Evolutionary conservation across 92 coral and sea anemone species (phyloP), one percentile per base, ranked within the genome.

Genomic region (Epizoanthus ramosus): DNA sequence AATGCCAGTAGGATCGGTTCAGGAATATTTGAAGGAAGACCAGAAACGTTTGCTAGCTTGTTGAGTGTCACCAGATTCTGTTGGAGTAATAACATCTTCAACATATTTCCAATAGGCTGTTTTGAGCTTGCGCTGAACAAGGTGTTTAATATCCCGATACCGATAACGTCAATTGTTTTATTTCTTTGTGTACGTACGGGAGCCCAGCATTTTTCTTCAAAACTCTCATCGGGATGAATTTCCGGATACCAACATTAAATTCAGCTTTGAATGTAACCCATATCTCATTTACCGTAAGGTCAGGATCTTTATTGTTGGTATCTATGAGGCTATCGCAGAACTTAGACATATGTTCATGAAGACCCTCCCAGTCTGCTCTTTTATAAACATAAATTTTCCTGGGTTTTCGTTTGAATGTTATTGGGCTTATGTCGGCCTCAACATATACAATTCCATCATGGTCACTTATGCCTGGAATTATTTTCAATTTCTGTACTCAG

Each of bases 361-460:
- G 63, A 2, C 65, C 80, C 0, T 45, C 80, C 80, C 80, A 74
- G 35, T 74, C 80, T 0, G 61, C 80, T 1, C 54, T 1, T 33
- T 50, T 74, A 1, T 74, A 74, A 0, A 74, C 19, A n/a, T 0
- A 8, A 0, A 74, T 14, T 0, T 74, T 74, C 63, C 80, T 39
- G 13, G 80, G 43, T 16, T 74, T 74, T 25, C n/a, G 63, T 2
- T 12, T 74, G 64, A 33, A 2, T 1, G 57, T 47, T 1, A 74
- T 74, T 18, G 80, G 63, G 17, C 57, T 47, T 14, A 74, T 74
- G 64, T 50, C 63, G 12, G 64, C 80, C 53, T 74, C 80, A 50
- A 50, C 63, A n/a, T 74, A 54, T 4, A 74, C 80, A 54, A 74
- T 74, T 18, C 65, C 65, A 50, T 74, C 80, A 8, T 74, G 80